phyloP scores from a whole-genome alignment of 2,888 invertebrate species.

The Euproctis similis region DNA sequence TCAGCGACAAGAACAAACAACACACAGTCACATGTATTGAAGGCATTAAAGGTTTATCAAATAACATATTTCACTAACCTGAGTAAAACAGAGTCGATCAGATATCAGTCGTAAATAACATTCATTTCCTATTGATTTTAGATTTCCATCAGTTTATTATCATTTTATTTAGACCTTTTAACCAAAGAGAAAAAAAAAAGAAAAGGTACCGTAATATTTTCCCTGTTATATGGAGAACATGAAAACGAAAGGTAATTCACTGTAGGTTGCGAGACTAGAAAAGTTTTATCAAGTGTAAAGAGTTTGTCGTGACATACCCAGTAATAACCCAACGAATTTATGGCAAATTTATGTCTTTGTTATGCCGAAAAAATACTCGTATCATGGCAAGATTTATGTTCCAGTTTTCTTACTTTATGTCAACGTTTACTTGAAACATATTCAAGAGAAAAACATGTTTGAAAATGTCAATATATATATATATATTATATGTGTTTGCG shows the following conservation, averaged over 20 bases:
- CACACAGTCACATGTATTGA: too few relatives aligned
- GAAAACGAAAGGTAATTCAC: constrained; percentile 16
- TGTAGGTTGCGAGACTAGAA: constrained; percentile 24
- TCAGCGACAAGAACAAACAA: too few relatives aligned
- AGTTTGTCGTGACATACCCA: constrained; percentile 33
- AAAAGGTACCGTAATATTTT: constrained; percentile 18
- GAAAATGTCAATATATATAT: too few relatives aligned
- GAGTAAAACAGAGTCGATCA: too few relatives aligned
- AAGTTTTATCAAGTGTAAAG: constrained; percentile 49
- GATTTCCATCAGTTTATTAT: too few relatives aligned
- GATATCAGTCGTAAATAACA: too few relatives aligned
- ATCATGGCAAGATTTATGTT: constrained; percentile 14
- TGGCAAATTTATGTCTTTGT: constrained; percentile 41
- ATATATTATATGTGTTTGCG: constrained; percentile 3
- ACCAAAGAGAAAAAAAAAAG: constrained; percentile 15
- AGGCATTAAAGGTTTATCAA: too few relatives aligned
- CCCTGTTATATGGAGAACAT: constrained; percentile 12
- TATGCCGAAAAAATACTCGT: constrained; percentile 33
- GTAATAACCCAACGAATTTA: constrained; percentile 45
- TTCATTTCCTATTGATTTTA: too few relatives aligned
- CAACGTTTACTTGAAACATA: constrained; percentile 20
- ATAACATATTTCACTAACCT: too few relatives aligned
- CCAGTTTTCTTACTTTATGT: constrained; percentile 17
- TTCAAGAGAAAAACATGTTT: constrained; percentile 2
- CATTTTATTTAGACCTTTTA: too few relatives aligned